Evolutionary conservation across 1,140 invertebrate genomes (phyloP).

Genomic region (Drosophila nigromelanica): DNA sequence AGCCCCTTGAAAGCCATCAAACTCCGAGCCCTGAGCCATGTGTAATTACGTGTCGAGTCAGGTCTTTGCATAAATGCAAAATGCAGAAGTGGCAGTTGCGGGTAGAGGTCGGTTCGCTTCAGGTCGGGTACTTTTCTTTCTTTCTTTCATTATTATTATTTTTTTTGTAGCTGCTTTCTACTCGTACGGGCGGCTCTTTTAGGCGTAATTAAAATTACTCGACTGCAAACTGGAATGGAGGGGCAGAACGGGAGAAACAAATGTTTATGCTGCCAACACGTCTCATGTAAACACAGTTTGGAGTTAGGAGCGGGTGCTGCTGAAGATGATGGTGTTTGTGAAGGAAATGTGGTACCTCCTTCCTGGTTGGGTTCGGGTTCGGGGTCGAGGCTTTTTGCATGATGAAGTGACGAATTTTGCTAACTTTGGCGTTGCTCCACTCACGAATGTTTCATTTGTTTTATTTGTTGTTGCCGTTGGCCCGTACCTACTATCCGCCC

Average conservation of each 20-base stretch:
- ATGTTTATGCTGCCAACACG: constrained; percentile 79
- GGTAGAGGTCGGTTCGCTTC: constrained; percentile 1
- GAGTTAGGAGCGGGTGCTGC: constrained; percentile 1
- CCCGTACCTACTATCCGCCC: neutral
- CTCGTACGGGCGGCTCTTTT: constrained; percentile 69
- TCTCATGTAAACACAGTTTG: constrained; percentile 59
- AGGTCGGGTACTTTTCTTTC: constrained; percentile 38
- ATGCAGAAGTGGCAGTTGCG: constrained; percentile 4
- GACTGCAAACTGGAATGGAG: constrained; percentile 32
- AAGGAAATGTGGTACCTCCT: constrained; percentile 32
- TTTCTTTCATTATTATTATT: constrained; percentile 17
- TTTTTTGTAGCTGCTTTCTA: constrained; percentile 53
- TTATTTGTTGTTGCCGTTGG: constrained; percentile 44
- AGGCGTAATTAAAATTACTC: constrained; percentile 80
- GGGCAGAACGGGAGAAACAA: constrained; percentile 12
- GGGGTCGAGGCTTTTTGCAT: constrained; percentile 61
- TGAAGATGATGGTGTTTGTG: constrained; percentile 13
- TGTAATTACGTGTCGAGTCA: constrained; percentile 69
- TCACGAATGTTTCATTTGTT: constrained; percentile 43
- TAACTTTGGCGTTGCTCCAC: constrained; percentile 38
- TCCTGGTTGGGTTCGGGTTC: constrained; percentile 55
- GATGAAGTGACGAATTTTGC: constrained; percentile 66
- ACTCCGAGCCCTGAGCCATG: constrained; percentile 15
- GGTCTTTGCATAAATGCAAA: constrained; percentile 60
- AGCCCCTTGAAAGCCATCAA: constrained; percentile 10